These are phyloP conservation scores for Vespertilio murinus DNA, from an alignment of 2,797 vertebrate species.

Conservation along the genomic window DNA sequence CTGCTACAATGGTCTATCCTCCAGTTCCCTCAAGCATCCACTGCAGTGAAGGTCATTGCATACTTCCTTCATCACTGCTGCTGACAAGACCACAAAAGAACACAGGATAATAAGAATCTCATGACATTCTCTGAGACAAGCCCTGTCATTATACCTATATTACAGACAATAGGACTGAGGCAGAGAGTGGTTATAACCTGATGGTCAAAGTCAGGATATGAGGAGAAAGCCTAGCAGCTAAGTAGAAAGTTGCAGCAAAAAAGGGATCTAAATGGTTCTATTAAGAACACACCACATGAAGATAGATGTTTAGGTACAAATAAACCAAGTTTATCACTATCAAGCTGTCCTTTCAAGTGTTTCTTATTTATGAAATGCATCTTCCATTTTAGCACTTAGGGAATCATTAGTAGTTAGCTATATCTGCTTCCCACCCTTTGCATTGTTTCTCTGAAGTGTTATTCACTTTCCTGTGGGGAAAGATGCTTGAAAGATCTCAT, in stretches of 20 bases:
- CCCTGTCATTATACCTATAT: neutral
- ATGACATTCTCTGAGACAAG: neutral
- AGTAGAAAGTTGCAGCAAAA: neutral
- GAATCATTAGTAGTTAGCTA: neutral
- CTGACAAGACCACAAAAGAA: neutral
- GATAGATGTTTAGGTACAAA: neutral
- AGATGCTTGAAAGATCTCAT: neutral
- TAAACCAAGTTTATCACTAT: neutral
- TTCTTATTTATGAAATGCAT: neutral
- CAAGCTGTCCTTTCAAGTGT: neutral
- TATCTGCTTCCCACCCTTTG: conserved; percentile 9
- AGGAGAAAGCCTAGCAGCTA: conserved; percentile 14
- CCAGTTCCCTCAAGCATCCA: neutral
- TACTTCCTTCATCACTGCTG: conserved; percentile 5
- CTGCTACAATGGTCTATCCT: neutral
- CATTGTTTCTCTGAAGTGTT: conserved; percentile 36
- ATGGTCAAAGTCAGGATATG: neutral
- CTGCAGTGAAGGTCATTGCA: neutral
- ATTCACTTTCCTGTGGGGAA: neutral
- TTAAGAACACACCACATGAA: neutral
- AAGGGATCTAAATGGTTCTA: neutral
- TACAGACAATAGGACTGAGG: conserved; percentile 8
- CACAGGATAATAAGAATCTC: neutral
- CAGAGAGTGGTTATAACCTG: neutral
- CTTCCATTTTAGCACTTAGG: conserved; percentile 13